Evolutionary conservation across 2,888 invertebrate species (phyloP).

Genomic region (Esperia sulphurella): DNA sequence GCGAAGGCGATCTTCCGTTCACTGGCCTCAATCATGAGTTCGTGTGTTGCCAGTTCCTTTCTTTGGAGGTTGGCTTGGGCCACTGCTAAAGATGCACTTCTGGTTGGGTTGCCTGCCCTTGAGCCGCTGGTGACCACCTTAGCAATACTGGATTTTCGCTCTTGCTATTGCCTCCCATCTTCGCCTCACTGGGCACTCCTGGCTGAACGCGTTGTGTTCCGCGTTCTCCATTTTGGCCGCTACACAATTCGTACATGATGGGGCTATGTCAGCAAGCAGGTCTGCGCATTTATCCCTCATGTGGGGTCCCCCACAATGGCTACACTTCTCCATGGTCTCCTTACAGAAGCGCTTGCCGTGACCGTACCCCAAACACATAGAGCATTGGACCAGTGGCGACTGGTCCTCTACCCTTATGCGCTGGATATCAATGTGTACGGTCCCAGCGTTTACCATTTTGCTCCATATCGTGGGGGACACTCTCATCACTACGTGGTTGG

Average conservation of each 20-base stretch:
- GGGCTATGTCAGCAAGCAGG: too few relatives aligned
- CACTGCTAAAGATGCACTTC: too few relatives aligned
- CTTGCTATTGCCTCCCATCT: conserved; percentile 12
- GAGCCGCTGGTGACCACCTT: too few relatives aligned
- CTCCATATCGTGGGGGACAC: background rate
- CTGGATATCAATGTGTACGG: conserved; percentile 2
- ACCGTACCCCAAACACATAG: conserved; percentile 8
- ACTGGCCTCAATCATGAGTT: too few relatives aligned
- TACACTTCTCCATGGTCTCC: conserved; percentile 2
- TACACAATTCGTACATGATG: too few relatives aligned
- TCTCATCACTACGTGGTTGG: background rate
- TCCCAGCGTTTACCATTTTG: background rate
- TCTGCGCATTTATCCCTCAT: too few relatives aligned
- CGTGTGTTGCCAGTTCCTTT: too few relatives aligned
- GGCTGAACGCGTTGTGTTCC: too few relatives aligned
- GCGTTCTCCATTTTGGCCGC: background rate
- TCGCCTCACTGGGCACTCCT: too few relatives aligned
- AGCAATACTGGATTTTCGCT: conserved; percentile 12
- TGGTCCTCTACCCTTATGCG: conserved; percentile 1
- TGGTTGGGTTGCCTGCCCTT: too few relatives aligned
- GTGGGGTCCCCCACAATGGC: conserved; percentile 11
- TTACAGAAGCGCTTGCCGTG: conserved; percentile 6
- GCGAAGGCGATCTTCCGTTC: too few relatives aligned
- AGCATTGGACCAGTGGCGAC: conserved; percentile 8
- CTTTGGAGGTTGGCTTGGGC: too few relatives aligned